Percentiles rank a stretch among this genome's conserved stretches.
Evolutionary conservation across 2,888 invertebrate genomes (phyloP).

Genomic region (Coenonympha glycerion): DNA sequence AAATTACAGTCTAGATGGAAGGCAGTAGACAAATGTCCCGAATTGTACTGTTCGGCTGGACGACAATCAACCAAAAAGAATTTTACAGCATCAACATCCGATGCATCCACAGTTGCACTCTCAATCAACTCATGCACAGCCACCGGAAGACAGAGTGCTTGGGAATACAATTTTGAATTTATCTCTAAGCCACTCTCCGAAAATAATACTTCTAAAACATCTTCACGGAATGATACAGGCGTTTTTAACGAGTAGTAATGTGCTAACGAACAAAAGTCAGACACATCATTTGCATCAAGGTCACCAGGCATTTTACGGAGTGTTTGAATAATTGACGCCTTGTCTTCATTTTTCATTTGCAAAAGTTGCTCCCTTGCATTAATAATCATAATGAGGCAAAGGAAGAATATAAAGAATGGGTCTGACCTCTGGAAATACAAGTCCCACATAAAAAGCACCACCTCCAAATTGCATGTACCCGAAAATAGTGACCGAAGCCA

Average conservation of each 20-base stretch:
- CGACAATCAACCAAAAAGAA: constrained; percentile 98
- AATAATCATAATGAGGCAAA: constrained; percentile 95
- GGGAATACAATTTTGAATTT: constrained; percentile 80
- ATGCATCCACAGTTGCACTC: constrained; percentile 81
- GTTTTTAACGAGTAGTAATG: constrained; percentile 96
- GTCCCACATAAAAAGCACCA: constrained; percentile 96
- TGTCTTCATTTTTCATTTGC: constrained; percentile 83
- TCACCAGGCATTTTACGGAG: constrained; percentile 87
- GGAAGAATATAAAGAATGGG: constrained; percentile 96
- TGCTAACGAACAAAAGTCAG: constrained; percentile 97
- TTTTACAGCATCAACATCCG: constrained; percentile 80
- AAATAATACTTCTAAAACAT: constrained; percentile 81
- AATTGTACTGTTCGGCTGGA: constrained; percentile 97
- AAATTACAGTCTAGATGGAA: constrained; percentile 98
- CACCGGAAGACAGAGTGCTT: constrained; percentile 96
- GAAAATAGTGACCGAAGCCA: constrained; percentile 96
- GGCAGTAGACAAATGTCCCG: constrained; percentile 96
- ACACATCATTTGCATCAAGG: constrained; percentile 94
- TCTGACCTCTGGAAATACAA: constrained; percentile 96
- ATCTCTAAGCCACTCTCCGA: constrained; percentile 74
- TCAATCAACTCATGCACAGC: constrained; percentile 94
- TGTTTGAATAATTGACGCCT: constrained; percentile 80
- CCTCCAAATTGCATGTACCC: constrained; percentile 88
- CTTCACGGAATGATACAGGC: constrained; percentile 93
- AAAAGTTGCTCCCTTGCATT: constrained; percentile 93